Evolutionary conservation across 1,140 invertebrate genomes (phyloP), one percentile per base, ranked within the genome.

Genomic region (Panagrolaimus sp.): DNA sequence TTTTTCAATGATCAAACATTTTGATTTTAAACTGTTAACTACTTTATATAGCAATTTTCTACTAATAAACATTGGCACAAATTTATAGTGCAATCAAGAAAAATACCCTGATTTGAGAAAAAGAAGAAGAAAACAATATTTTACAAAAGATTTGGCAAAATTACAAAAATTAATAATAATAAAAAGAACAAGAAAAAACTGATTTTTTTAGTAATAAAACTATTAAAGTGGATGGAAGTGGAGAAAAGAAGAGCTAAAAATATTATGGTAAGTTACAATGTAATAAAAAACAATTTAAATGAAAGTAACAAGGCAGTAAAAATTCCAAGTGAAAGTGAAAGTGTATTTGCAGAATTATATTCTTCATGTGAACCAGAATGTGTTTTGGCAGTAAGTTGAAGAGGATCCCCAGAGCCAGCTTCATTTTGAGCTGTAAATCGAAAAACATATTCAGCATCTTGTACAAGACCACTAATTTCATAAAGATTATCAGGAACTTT

Each of bases 371-470:
- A 28, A 26, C 28, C 52, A 12, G 52, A 58, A 58, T 58, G 52
- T 21, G 52, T 58, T 58, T n/a, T 21, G 52, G 52, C 52, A 58
- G 52, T 58, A 12, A 58, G 21, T 58, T 58, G 21, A 64, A 73
- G 21, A 38, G 72, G 66, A 55, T 74, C 72, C 10, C 72, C 68
- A 44, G 52, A 43, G 24, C 72, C 72, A 28, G 71, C 72, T 46
- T 73, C 55, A 45, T 72, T 74, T 65, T 32, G 43, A 38, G 71
- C 65, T 46, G 43, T 43, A 44, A 74, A 64, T 26, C 67, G 63
- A 62, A 74, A 69, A 38, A 69, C 72, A 67, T 74, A 74, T 45
- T 68, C 45, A 4, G 63, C 62, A 63, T 46, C 43, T 26, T 73
- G 71, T 12, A 68, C 63, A 15, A 74, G 72, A 4, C 72, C 72